These are phyloP conservation scores for Anguilla megastoma DNA, from an alignment of 2,797 vertebrate genomes.

Conservation along the genomic window DNA sequence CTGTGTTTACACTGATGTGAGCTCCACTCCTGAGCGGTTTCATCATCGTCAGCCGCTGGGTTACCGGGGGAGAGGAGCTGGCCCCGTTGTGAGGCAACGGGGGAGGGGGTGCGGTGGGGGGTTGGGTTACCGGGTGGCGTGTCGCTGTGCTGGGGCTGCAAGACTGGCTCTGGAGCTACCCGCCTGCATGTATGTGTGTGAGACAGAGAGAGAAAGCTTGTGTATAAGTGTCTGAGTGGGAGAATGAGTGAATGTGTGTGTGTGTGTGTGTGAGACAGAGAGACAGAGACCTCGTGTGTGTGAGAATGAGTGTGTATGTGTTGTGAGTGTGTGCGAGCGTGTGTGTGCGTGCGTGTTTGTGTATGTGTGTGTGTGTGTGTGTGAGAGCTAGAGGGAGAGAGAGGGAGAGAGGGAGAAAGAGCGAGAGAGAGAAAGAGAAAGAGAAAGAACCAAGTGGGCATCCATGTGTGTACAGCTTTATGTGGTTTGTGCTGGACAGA, in stretches of 20 bases:
- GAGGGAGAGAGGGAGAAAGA: not conserved
- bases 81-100: not conserved
- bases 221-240: not conserved
- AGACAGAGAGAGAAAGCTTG: not conserved
- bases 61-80: not conserved
- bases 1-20: slow-evolving; percentile 28
- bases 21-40: not conserved
- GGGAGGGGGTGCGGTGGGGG: not conserved
- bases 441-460: not conserved
- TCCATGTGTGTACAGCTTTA: not conserved
- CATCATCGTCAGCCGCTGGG: not conserved
- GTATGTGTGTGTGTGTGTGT: not conserved
- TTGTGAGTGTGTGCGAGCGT: not conserved
- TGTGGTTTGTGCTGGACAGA: not conserved
- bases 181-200: not conserved
- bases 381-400: not conserved
- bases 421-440: slow-evolving; percentile 9
- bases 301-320: not conserved
- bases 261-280: not conserved
- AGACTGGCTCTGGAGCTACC: not conserved
- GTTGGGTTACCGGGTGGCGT: not conserved
- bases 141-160: not conserved
- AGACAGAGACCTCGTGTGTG: slow-evolving; percentile 29
- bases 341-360: not conserved
- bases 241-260: slow-evolving; percentile 16